Conservation (phyloP, 2,888 invertebrate genomes). For the Brachyptera putata region DNA sequence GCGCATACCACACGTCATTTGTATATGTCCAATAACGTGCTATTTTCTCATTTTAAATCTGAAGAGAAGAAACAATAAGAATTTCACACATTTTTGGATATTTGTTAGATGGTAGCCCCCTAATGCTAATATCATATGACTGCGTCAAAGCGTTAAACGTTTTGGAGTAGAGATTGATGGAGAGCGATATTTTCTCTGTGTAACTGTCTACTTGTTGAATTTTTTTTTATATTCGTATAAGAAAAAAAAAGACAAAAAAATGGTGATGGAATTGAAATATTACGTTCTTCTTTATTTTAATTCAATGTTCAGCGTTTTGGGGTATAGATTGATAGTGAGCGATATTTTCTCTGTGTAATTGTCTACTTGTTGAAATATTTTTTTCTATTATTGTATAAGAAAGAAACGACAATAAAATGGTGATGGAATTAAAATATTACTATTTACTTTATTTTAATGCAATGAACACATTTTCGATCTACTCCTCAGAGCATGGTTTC, state of each 20-base stretch:
- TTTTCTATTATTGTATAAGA: slow-evolving; percentile 7
- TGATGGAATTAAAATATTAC: neutral
- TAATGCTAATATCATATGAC: too few species aligned
- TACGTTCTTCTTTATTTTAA: too few species aligned
- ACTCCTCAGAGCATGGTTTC: too few species aligned
- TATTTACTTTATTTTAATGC: too few species aligned
- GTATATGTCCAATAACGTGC: slow-evolving; percentile 7
- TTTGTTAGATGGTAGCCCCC: neutral
- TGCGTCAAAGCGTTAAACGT: too few species aligned
- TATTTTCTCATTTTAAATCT: neutral
- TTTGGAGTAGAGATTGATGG: too few species aligned
- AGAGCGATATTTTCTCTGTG: too few species aligned
- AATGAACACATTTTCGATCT: too few species aligned
- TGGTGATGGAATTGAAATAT: slow-evolving; percentile 9
- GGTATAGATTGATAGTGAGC: too few species aligned
- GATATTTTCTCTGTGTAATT: too few species aligned
- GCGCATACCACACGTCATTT: neutral
- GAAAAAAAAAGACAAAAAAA: slow-evolving; percentile 11
- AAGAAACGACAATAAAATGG: slow-evolving; percentile 18
- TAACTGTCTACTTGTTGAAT: neutral
- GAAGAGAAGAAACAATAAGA: neutral
- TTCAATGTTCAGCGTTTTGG: too few species aligned
- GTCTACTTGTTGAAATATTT: neutral
- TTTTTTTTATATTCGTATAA: slow-evolving; percentile 10
- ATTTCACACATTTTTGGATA: slow-evolving; percentile 11